These are phyloP conservation scores for Molorchus minor DNA, from an alignment of 2,888 invertebrate species.

Conservation along the genomic window DNA sequence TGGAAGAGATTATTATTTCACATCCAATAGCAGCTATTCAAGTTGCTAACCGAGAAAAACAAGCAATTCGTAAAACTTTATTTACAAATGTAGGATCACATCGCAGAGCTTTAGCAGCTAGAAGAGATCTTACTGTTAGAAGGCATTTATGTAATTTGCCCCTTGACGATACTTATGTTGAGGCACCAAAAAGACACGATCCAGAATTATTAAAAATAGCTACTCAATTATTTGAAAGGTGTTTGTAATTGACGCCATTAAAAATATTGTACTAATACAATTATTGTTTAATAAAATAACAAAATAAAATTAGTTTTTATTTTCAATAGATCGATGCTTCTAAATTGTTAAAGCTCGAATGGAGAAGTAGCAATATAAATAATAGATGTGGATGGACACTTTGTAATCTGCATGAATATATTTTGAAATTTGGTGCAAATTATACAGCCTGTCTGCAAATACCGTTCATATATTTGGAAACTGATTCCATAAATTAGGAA, in stretches of 20 bases:
- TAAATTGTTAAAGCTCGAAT: no score
- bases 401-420: no score
- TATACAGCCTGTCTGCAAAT: no score
- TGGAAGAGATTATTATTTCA: constrained; percentile 48
- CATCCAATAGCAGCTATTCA: constrained; percentile 70
- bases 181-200: constrained; percentile 59
- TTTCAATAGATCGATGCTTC: no score
- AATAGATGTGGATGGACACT: no score
- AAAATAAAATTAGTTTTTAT: no score
- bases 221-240: constrained; percentile 57
- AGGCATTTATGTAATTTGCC: constrained; percentile 76
- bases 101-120: constrained; percentile 80
- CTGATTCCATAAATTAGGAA: no score
- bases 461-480: no score
- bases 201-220: constrained; percentile 60
- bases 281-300: no score
- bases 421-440: no score
- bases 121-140: constrained; percentile 79
- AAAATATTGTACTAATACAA: no score
- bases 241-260: constrained; percentile 49
- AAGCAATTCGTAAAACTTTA: constrained; percentile 69
- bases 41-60: constrained; percentile 70
- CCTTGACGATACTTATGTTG: constrained; percentile 66
- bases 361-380: no score
- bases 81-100: constrained; percentile 78